Evolutionary conservation across 1,140 invertebrate genomes (phyloP).

Genomic region (Liolophura sinensis): DNA sequence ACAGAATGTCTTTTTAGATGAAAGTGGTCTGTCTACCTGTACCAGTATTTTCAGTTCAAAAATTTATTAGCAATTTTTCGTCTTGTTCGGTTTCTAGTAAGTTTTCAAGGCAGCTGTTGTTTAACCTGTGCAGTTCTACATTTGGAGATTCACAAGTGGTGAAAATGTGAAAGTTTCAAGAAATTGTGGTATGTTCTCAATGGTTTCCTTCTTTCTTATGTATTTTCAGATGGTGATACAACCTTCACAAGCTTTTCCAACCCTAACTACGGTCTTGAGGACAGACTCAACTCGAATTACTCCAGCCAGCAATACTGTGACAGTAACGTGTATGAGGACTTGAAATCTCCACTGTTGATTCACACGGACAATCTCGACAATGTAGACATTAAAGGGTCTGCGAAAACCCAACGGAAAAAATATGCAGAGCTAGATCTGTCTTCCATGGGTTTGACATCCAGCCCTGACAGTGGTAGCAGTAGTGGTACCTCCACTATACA

Average conservation of each 20-base stretch:
- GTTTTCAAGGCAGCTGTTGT: no score
- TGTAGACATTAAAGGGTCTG: constrained; percentile 12
- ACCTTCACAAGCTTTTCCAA: constrained; percentile 45
- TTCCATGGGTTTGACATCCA: constrained; percentile 7
- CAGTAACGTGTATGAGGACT: constrained; percentile 9
- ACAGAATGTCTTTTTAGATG: no score
- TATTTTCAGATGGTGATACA: constrained; percentile 39
- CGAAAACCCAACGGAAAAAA: constrained; percentile 16
- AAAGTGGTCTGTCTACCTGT: no score
- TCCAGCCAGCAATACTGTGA: constrained; percentile 11
- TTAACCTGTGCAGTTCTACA: no score
- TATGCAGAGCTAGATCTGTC: constrained; percentile 16
- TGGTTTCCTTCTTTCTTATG: constrained; percentile 6
- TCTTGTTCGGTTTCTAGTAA: no score
- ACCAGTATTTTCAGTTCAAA: no score
- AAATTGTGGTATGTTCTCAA: no score
- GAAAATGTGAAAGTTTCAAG: no score
- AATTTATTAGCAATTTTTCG: no score
- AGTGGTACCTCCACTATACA: not conserved
- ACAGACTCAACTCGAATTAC: constrained; percentile 17
- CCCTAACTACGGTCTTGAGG: constrained; percentile 42
- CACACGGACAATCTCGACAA: constrained; percentile 24
- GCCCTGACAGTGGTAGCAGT: constrained; percentile 1
- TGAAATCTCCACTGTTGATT: not conserved
- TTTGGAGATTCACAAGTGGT: no score